phyloP scores from a whole-genome alignment of 2,888 invertebrate species.

The Laothoe populi region DNA sequence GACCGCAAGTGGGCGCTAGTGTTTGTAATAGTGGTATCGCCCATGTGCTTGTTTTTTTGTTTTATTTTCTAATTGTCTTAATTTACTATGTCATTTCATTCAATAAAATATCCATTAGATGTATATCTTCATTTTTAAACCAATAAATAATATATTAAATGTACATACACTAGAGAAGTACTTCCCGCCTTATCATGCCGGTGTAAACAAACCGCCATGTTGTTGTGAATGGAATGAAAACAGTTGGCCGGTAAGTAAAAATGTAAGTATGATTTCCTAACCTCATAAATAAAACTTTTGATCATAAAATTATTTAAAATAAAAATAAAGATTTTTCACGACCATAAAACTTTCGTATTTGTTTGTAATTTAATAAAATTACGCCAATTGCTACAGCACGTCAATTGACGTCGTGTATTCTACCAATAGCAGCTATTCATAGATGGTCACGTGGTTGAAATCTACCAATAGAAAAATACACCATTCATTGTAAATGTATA shows the following conservation, averaged over 20 bases:
- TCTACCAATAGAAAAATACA: conserved; percentile 75
- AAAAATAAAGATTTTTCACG: background rate
- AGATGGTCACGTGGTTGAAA: conserved; percentile 79
- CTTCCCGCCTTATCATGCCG: conserved; percentile 83
- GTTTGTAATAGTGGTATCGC: conserved; percentile 65
- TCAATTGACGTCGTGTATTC: conserved; percentile 46
- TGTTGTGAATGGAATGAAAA: conserved; percentile 66
- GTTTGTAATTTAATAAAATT: conserved; percentile 37
- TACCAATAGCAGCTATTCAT: conserved; percentile 71
- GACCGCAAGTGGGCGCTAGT: conserved; percentile 61
- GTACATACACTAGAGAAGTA: conserved; percentile 55
- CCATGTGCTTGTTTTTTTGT: conserved; percentile 64
- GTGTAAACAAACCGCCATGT: conserved; percentile 86
- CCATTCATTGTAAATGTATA: conserved; percentile 86
- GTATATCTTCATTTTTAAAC: conserved; percentile 53
- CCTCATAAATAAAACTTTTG: background rate
- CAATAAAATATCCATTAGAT: conserved; percentile 61
- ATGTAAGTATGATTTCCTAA: conserved; percentile 45
- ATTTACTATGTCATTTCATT: conserved; percentile 51
- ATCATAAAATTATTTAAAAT: background rate
- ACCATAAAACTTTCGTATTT: conserved; percentile 3
- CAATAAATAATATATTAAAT: conserved; percentile 38
- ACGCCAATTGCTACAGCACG: conserved; percentile 57
- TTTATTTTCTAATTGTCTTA: conserved; percentile 45
- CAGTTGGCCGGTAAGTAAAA: conserved; percentile 55